Evolutionary conservation across 2,888 invertebrate genomes (phyloP), one percentile per base, ranked within the genome.

Genomic region (Drosophila nr. perissopoda): DNA sequence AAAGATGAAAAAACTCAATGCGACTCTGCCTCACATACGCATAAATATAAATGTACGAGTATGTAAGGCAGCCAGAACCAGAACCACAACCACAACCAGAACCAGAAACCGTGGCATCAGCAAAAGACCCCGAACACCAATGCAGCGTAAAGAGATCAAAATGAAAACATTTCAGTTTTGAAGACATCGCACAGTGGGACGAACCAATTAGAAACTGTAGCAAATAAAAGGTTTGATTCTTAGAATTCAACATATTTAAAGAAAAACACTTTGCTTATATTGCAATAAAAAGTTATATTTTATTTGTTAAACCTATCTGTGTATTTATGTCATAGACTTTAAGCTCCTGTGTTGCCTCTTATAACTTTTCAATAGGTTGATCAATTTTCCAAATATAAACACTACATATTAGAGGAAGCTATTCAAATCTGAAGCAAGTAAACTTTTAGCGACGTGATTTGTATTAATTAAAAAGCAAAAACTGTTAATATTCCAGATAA

Each of bases 61-160:
- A 56, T 65, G 72, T 76, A 51, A 72, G 63, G 76, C 77, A 69
- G 42, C 34, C 56, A 57, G 51, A 64, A 31, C 52, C 48, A 69
- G 25, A 68, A 27, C 36, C 45, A 25, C 63, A 68, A 36, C n/a
- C 51, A 60, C 42, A 59, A n/a, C 40, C 70, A 61, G 38, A 72
- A 66, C 59, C 75, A 76, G 71, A 25, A 45, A 75, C 78, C 73
- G 60, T 63, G 71, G 56, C 69, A 80, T 48, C 69, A 70, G 52
- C 75, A 65, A 68, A 76, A 78, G 76, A 76, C 40, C 64, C 57
- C 78, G 68, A 78, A 72, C 76, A 74, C 81, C 89, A 89, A 87
- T 81, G 80, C 85, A 87, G 83, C 89, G 87, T 89, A 85, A 82
- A 87, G 87, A 87, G 87, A 87, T 87, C 87, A 89, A 87, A 87